Conservation (phyloP, 2,888 invertebrate species). For the Serripes groenlandicus region DNA sequence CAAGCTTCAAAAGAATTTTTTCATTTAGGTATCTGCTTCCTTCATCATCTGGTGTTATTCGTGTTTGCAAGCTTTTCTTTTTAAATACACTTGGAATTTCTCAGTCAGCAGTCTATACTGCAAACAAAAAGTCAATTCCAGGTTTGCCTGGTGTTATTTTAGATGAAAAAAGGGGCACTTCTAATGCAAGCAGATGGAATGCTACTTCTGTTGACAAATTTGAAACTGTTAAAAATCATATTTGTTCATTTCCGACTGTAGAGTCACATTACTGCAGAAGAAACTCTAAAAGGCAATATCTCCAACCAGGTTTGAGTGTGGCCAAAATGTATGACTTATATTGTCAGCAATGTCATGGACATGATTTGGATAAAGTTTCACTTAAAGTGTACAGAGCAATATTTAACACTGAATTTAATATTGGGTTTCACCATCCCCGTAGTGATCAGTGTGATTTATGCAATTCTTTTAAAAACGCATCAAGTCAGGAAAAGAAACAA, state of each 20-base stretch:
- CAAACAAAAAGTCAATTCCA: background rate
- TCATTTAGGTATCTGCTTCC: background rate
- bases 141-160: background rate
- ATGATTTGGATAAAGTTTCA: constrained; percentile 18
- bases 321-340: constrained; percentile 60
- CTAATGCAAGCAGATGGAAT: constrained; percentile 49
- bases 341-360: constrained; percentile 38
- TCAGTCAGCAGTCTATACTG: constrained; percentile 6
- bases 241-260: constrained; percentile 51
- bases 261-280: constrained; percentile 60
- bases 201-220: constrained; percentile 27
- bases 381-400: constrained; percentile 46
- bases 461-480: constrained; percentile 26
- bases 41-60: background rate
- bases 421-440: constrained; percentile 57
- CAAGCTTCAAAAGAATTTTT: background rate
- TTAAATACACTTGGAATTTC: constrained; percentile 27
- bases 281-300: constrained; percentile 47
- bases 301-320: constrained; percentile 43
- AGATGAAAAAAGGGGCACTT: too few species aligned
- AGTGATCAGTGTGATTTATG: constrained; percentile 63
- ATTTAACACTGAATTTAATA: constrained; percentile 54
- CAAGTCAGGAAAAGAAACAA: background rate
- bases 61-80: constrained; percentile 34
- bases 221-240: constrained; percentile 33